phyloP scores from a whole-genome alignment of 2,888 invertebrate species.

The Xestia sexstrigata region DNA sequence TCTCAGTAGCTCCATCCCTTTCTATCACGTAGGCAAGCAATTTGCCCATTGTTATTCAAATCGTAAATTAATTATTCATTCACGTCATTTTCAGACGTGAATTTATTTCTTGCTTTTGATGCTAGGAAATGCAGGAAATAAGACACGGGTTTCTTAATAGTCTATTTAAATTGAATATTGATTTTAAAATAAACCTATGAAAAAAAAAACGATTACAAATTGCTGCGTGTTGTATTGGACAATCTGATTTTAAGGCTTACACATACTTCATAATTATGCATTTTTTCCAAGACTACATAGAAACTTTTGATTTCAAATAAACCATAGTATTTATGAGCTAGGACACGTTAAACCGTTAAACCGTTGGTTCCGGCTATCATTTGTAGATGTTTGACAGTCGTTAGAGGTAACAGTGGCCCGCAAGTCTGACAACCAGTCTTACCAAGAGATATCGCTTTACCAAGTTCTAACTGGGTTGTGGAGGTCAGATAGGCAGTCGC shows the following conservation, averaged over 20 bases:
- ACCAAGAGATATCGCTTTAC: no score
- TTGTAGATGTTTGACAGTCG: no score
- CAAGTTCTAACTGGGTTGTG: no score
- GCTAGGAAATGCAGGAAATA: slow-evolving; percentile 43
- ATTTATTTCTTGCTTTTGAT: slow-evolving; percentile 73
- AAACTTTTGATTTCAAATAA: background rate
- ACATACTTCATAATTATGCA: background rate
- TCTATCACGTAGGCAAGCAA: slow-evolving; percentile 70
- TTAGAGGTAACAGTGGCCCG: no score
- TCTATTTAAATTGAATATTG: slow-evolving; percentile 23
- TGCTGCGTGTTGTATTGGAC: background rate
- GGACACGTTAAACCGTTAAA: no score
- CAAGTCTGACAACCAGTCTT: no score
- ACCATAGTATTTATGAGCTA: background rate
- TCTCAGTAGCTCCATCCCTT: slow-evolving; percentile 48
- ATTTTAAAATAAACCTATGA: background rate
- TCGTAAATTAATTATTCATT: slow-evolving; percentile 85
- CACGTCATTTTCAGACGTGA: slow-evolving; percentile 80
- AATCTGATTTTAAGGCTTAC: background rate
- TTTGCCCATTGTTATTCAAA: slow-evolving; percentile 85
- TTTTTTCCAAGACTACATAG: background rate
- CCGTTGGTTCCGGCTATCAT: no score
- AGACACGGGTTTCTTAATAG: slow-evolving; percentile 33
- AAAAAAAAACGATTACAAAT: background rate
- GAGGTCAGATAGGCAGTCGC: no score